Base-by-base conservation (phyloP, 1,140 invertebrate genomes). In the Sipha flava region DNA sequence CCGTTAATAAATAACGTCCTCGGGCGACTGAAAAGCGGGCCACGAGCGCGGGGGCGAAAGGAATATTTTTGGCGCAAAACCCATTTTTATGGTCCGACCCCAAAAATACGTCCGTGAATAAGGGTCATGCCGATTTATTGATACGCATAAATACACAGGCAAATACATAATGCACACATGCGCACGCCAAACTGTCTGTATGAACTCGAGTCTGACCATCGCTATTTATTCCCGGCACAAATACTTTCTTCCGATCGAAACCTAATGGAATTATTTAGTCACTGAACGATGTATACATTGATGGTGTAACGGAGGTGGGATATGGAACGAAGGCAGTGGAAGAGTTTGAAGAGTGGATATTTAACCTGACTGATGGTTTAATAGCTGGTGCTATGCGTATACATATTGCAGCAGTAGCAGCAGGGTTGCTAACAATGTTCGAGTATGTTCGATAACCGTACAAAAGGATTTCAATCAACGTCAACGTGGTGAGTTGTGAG, bases 1-100 rank as follows among this genome's bases (percentile, higher is more conserved):
- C 26, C 66, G 43, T 70, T 68, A 68, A 68, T 68, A 68, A 68
- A 68, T 68, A 68, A 68, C 40, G 40, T 3, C 37, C 62, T 6
- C 4, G 34, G 12, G n/a, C n/a, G n/a, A n/a, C 37, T 16, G 37
- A 23, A 21, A 52, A 52, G 3, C 59, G 31, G 31, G 29, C 2
- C 3, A 1, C 7, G 16, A 1, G 14, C 12, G 21, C 2, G 21
- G 64, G 6, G 14, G 0, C 7, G 21, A 7, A 5, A 21, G 23
- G 21, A 45, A 68, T 45, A 43, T 68, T 43, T 68, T 68, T 68
- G 37, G 37, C 64, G 37, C 14, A 26, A 45, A 68, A 68, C 64
- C 64, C 21, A 29, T 68, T 68, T 45, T 68, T 68, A 45, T 45
- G 64, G 21, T 66, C 4, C n/a, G 16, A 59, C 7, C 34, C n/a